phyloP scores from a whole-genome alignment of 2,888 invertebrate species.

The Cryptosula pallasiana region DNA sequence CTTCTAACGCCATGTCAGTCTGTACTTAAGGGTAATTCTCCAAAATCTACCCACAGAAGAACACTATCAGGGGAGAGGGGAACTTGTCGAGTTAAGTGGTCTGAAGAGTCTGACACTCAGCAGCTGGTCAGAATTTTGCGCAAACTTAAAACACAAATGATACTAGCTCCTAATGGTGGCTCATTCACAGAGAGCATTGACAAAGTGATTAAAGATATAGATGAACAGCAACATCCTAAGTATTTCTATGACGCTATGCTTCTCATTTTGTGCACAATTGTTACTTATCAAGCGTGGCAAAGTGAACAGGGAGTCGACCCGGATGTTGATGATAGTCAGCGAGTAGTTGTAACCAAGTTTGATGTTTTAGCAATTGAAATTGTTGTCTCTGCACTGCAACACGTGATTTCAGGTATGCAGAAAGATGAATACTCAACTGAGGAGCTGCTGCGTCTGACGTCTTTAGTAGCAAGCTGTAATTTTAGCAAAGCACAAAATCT shows the following conservation, averaged over 20 bases:
- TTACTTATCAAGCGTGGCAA: conserved; percentile 13
- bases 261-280: neutral
- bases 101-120: neutral
- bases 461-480: conserved; percentile 21
- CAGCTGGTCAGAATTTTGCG: neutral
- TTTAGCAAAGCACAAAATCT: too few relatives aligned
- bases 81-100: neutral
- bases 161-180: conserved; percentile 16
- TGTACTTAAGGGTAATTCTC: neutral
- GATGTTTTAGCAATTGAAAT: conserved; percentile 2
- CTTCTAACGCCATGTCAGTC: neutral
- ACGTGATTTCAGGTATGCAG: neutral
- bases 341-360: neutral
- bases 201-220: conserved; percentile 17
- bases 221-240: neutral
- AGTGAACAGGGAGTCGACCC: neutral
- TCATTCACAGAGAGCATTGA: conserved; percentile 18
- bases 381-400: neutral
- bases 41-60: neutral
- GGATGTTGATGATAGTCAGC: too few relatives aligned
- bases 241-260: conserved; percentile 10
- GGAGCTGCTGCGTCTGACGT: conserved; percentile 7
- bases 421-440: neutral
- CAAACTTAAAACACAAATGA: conserved; percentile 17
- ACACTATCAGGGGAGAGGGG: neutral